Evolutionary conservation across 2,797 vertebrate species (phyloP).

Genomic region (Muraenolepis orangiensis): DNA sequence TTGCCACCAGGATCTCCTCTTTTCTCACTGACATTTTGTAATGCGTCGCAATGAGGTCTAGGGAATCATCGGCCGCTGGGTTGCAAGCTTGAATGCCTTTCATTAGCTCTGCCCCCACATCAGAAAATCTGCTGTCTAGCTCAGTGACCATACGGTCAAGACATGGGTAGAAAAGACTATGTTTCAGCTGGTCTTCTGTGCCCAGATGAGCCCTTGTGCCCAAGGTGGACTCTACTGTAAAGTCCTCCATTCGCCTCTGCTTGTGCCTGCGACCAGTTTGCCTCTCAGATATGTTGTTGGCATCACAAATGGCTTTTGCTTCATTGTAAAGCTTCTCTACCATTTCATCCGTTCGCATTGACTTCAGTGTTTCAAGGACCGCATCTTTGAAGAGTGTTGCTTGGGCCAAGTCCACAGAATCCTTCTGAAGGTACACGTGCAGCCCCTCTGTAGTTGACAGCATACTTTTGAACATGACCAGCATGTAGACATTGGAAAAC

Average conservation of each 20-base stretch:
- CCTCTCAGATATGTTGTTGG: neutral
- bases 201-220: neutral
- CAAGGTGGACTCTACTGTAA: neutral
- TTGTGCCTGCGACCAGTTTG: neutral
- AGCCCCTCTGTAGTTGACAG: constrained; percentile 7
- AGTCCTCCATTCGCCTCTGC: neutral
- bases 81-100: neutral
- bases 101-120: neutral
- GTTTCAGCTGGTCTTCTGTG: neutral
- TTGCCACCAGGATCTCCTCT: neutral
- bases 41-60: neutral
- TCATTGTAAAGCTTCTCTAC: neutral
- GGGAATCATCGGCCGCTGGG: neutral
- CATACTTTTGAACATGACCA: constrained; percentile 8
- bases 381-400: constrained; percentile 9
- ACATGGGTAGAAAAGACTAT: neutral
- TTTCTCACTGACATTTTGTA: neutral
- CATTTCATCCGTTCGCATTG: neutral
- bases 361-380: constrained; percentile 2
- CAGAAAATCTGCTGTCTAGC: neutral
- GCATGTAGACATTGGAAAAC: constrained; percentile 5
- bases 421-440: constrained; percentile 5
- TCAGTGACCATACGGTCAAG: neutral
- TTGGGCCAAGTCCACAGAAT: constrained; percentile 8
- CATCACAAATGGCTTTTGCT: neutral